These are phyloP conservation scores for Aythya fuligula DNA, from an alignment of 2,797 vertebrate species.

Conservation along the genomic window DNA sequence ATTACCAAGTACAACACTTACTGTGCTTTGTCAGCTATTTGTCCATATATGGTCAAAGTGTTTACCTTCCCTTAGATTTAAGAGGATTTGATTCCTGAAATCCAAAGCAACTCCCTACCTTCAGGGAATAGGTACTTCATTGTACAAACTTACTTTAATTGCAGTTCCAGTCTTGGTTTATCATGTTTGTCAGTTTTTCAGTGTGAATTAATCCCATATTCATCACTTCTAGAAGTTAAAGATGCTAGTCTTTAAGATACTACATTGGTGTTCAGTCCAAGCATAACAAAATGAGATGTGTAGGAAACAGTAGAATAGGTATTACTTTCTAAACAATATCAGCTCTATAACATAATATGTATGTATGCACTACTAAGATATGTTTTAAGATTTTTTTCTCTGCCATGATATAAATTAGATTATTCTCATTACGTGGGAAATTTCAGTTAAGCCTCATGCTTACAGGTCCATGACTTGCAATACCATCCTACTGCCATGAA, in stretches of 20 bases:
- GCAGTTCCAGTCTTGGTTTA: neutral
- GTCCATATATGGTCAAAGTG: neutral
- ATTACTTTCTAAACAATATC: neutral
- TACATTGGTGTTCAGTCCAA: neutral
- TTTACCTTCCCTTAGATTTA: neutral
- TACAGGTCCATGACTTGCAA: neutral
- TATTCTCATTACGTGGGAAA: neutral
- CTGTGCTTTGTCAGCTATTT: neutral
- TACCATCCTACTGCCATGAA: neutral
- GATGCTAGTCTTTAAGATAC: too few species aligned
- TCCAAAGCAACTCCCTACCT: neutral
- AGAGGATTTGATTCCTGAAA: constrained; percentile 8
- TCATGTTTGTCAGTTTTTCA: neutral
- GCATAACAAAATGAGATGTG: neutral
- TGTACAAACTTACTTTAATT: neutral
- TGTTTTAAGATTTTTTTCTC: neutral
- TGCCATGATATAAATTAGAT: neutral
- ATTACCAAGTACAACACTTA: neutral
- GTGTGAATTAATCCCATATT: neutral
- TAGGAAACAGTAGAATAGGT: neutral
- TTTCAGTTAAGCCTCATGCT: neutral
- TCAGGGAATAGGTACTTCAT: neutral
- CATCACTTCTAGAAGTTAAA: neutral
- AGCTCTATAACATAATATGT: neutral
- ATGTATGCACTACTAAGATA: neutral